These are phyloP conservation scores for Armadillidium nasatum DNA, from an alignment of 1,140 invertebrate genomes.

Conservation along the genomic window DNA sequence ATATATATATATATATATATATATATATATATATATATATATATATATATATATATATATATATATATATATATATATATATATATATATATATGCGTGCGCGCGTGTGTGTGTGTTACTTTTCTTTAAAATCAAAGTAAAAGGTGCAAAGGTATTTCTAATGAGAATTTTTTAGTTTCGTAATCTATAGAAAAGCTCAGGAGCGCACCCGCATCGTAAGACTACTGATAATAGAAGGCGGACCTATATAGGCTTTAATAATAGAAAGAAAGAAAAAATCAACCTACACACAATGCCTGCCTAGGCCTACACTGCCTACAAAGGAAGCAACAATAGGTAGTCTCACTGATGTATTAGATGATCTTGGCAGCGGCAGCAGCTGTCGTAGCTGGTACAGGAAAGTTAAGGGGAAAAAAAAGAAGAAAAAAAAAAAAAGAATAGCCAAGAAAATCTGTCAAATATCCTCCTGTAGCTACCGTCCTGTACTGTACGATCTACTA, in stretches of 20 bases:
- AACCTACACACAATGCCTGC: slow-evolving; percentile 2
- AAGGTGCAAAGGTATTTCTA: no score
- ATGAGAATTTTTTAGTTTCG: no score
- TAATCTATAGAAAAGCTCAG: no score
- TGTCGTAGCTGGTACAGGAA: background rate
- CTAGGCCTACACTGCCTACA: background rate
- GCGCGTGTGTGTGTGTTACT: no score
- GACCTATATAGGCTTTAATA: no score
- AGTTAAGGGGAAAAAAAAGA: no score
- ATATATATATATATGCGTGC: background rate
- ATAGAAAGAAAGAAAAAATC: background rate
- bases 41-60: slow-evolving; percentile 15
- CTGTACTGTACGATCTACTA: no score
- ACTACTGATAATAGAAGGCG: no score
- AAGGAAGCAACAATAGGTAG: background rate
- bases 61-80: slow-evolving; percentile 14
- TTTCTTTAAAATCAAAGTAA: no score
- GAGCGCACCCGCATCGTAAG: no score
- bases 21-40: slow-evolving; percentile 13
- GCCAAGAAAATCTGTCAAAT: background rate
- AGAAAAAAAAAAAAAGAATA: background rate
- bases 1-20: background rate
- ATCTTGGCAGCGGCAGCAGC: background rate
- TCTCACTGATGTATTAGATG: slow-evolving; percentile 3
- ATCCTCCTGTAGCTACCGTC: background rate